These are phyloP conservation scores for Distichodus sexfasciatus DNA, from an alignment of 2,797 vertebrate species.

Conservation along the genomic window DNA sequence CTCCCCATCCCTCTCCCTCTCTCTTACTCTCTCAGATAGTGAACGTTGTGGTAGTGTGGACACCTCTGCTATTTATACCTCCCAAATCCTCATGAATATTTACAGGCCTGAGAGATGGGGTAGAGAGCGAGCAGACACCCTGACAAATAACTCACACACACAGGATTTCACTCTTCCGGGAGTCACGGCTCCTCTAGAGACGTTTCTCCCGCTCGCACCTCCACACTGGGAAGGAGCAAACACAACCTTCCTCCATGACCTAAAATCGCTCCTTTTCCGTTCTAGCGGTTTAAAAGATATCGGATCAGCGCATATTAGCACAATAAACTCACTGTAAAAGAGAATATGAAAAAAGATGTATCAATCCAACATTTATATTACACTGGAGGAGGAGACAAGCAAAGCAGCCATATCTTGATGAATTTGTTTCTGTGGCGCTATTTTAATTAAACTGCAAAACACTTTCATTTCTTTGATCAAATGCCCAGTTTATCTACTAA, in stretches of 20 bases:
- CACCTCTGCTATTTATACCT: constrained; percentile 84
- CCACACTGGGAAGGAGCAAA: constrained; percentile 25
- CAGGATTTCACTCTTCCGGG: constrained; percentile 77
- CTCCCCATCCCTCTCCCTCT: neutral
- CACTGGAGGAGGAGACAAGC: neutral
- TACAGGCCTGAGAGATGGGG: constrained; percentile 67
- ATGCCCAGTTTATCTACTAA: constrained; percentile 31
- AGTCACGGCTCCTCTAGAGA: constrained; percentile 70
- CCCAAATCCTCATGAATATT: constrained; percentile 87
- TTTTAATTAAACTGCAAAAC: constrained; percentile 18
- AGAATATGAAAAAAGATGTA: neutral
- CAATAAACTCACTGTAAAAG: constrained; percentile 22
- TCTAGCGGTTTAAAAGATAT: constrained; percentile 17
- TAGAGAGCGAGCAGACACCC: constrained; percentile 75
- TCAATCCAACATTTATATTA: constrained; percentile 8
- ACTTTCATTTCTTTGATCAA: constrained; percentile 29
- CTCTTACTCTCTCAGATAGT: constrained; percentile 75
- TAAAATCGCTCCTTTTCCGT: constrained; percentile 5
- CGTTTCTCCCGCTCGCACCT: constrained; percentile 56
- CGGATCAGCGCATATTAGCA: constrained; percentile 19
- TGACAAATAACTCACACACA: constrained; percentile 74
- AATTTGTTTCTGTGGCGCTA: constrained; percentile 4
- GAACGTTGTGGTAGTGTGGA: constrained; percentile 78
- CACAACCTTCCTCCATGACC: constrained; percentile 50
- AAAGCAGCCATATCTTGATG: constrained; percentile 8